A percentile compares a stretch with the other conserved stretches of the same genome.
Conservation (phyloP, 2,888 invertebrate genomes). For the Chironomus riparius region DNA sequence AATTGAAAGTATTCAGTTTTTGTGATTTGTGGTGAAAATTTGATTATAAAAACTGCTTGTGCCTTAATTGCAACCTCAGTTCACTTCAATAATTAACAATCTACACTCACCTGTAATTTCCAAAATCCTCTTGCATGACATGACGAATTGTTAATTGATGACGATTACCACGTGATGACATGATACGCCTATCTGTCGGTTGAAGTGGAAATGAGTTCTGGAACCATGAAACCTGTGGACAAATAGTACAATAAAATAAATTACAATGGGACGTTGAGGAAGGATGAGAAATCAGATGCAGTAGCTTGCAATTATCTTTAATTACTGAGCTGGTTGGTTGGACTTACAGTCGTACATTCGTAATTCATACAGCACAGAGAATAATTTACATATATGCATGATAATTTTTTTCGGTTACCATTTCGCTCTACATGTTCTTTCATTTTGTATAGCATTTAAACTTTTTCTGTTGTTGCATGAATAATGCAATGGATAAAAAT, state of each 20-base stretch:
- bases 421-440: no score
- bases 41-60: no score
- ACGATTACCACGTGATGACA: slow-evolving; percentile 60
- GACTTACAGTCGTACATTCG: no score
- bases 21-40: neutral
- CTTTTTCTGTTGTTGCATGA: neutral
- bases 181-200: slow-evolving; percentile 57
- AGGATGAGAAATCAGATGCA: neutral
- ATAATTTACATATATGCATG: no score
- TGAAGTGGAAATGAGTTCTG: slow-evolving; percentile 60
- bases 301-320: neutral
- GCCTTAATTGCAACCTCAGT: no score
- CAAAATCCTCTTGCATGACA: slow-evolving; percentile 60
- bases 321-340: neutral
- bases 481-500: neutral
- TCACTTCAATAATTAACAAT: neutral
- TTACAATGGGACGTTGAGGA: neutral
- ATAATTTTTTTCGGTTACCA: no score
- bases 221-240: slow-evolving; percentile 56
- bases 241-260: neutral
- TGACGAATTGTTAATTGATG: slow-evolving; percentile 57
- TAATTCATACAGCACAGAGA: no score
- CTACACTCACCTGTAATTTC: slow-evolving; percentile 54
- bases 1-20: neutral
- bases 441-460: neutral